Conservation (phyloP, 2,888 invertebrate species). For the Drosophila paucipuncta region DNA sequence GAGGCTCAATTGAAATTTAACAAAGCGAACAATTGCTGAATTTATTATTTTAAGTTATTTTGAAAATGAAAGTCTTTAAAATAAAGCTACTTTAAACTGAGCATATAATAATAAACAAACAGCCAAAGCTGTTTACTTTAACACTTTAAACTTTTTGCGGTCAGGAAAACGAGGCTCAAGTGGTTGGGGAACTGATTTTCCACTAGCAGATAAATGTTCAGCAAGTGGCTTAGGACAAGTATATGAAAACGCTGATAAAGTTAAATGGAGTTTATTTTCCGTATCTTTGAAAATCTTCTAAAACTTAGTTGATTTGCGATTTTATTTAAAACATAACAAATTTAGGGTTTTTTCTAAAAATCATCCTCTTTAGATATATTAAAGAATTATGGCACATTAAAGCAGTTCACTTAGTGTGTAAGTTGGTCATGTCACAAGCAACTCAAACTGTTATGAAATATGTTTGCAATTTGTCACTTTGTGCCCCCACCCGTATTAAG, state of each 20-base stretch:
- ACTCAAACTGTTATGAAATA: slow-evolving; percentile 33
- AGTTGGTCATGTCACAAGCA: slow-evolving; percentile 32
- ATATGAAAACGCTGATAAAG: slow-evolving; percentile 9
- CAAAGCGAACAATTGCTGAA: slow-evolving; percentile 1
- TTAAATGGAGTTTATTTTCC: background rate
- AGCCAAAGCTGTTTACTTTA: slow-evolving; percentile 32
- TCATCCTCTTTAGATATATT: background rate
- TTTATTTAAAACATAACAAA: background rate
- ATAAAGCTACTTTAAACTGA: slow-evolving; percentile 7
- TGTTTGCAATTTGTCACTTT: slow-evolving; percentile 49
- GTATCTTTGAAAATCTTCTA: background rate
- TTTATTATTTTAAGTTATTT: slow-evolving; percentile 4
- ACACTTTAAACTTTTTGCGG: slow-evolving; percentile 41
- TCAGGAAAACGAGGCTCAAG: slow-evolving; percentile 16
- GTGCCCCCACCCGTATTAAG: slow-evolving; percentile 15
- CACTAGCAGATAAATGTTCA: slow-evolving; percentile 6
- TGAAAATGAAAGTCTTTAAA: slow-evolving; percentile 1
- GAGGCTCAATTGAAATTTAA: slow-evolving; percentile 1
- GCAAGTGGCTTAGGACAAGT: slow-evolving; percentile 2
- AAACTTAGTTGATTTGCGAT: background rate
- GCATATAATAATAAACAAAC: slow-evolving; percentile 9
- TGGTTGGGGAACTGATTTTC: background rate
- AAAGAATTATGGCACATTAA: slow-evolving; percentile 1
- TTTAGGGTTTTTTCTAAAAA: background rate
- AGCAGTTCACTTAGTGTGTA: slow-evolving; percentile 7